A percentile compares a stretch with the other conserved stretches of the same genome.
Conservation (phyloP, 2,797 vertebrate species). For the Falco columbarius region DNA sequence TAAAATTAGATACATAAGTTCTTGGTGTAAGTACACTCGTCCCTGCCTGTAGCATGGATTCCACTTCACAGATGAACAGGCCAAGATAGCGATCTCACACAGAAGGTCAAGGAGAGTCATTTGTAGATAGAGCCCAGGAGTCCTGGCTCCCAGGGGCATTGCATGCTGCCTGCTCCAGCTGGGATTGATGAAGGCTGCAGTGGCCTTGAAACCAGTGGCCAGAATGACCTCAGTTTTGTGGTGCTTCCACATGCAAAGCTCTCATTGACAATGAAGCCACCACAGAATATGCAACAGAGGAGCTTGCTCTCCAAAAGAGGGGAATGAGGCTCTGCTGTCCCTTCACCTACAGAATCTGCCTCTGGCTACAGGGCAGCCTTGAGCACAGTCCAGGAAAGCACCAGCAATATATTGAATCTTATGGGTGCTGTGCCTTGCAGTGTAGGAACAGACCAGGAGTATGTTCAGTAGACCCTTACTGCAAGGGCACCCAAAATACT, state of each 20-base stretch:
- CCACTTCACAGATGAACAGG: conserved; percentile 35
- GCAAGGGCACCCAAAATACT: not conserved
- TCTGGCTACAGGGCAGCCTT: not conserved
- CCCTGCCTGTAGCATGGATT: conserved; percentile 40
- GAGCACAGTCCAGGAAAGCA: not conserved
- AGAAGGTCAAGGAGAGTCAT: conserved; percentile 30
- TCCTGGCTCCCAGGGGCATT: conserved; percentile 1
- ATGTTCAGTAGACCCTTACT: not conserved
- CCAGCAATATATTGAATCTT: not conserved
- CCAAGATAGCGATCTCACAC: conserved; percentile 11
- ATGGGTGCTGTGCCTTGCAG: not conserved
- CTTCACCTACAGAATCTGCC: not conserved
- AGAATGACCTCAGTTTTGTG: conserved; percentile 37
- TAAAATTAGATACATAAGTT: conserved; percentile 34
- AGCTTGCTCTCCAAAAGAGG: not conserved
- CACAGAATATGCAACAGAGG: not conserved
- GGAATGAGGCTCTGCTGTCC: not conserved
- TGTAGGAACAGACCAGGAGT: not conserved
- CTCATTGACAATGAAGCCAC: not conserved
- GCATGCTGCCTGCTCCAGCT: conserved; percentile 6
- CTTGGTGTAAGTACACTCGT: not conserved
- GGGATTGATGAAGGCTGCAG: conserved; percentile 7
- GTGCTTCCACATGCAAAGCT: conserved; percentile 41
- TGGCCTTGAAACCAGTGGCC: conserved; percentile 14
- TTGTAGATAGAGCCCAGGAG: not conserved